These are phyloP conservation scores for Neostethus bicornis DNA, from an alignment of 2,797 vertebrate genomes.

Conservation along the genomic window DNA sequence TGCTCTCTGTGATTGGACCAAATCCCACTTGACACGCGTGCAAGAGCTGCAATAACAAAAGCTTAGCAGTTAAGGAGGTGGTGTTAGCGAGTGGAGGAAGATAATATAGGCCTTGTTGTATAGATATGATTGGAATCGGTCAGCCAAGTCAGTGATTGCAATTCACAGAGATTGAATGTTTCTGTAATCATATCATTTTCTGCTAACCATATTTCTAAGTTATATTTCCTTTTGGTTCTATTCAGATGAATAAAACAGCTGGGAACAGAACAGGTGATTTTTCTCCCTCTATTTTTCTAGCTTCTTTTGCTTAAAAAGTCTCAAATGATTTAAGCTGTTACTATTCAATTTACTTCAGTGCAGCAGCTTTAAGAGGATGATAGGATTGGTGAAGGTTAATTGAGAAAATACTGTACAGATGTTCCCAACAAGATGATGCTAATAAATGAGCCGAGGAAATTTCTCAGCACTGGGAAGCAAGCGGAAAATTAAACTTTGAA, in stretches of 20 bases:
- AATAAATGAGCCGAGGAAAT: constrained; percentile 57
- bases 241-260: not conserved
- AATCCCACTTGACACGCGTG: not conserved
- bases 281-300: not conserved
- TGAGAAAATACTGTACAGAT: constrained; percentile 34
- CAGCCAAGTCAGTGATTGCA: not conserved
- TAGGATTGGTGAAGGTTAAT: constrained; percentile 47
- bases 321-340: not conserved
- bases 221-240: not conserved
- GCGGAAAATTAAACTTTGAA: constrained; percentile 53
- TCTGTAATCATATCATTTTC: constrained; percentile 1
- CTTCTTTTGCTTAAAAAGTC: not conserved
- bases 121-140: not conserved
- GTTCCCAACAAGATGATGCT: constrained; percentile 20
- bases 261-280: not conserved
- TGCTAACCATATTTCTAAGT: not conserved
- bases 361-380: constrained; percentile 5
- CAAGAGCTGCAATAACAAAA: not conserved
- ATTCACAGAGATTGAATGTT: not conserved
- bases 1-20: not conserved
- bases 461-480: constrained; percentile 29
- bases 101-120: not conserved
- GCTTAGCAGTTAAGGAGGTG: not conserved
- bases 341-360: not conserved
- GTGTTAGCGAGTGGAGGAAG: not conserved